These are phyloP conservation scores for Scolopax mira DNA, from an alignment of 2,113 vertebrate species.

Conservation along the genomic window DNA sequence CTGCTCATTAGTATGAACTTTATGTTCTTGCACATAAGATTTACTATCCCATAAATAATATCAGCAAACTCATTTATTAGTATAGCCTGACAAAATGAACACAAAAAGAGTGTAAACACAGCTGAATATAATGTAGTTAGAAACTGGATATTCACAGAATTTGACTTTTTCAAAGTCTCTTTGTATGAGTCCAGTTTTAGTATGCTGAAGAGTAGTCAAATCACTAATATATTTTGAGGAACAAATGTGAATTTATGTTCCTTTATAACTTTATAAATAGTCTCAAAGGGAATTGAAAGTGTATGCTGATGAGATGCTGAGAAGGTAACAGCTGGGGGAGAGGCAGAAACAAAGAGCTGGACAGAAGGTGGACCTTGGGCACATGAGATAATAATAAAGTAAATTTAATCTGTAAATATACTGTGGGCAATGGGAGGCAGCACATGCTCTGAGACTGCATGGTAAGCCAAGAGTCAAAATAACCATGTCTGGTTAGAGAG, in stretches of 20 bases:
- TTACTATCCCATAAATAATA: slow-evolving; percentile 62
- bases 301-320: slow-evolving; percentile 12
- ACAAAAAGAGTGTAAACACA: slow-evolving; percentile 4
- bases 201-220: neutral
- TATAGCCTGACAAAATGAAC: slow-evolving; percentile 46
- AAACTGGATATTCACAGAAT: slow-evolving; percentile 3
- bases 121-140: slow-evolving; percentile 5
- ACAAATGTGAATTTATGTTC: slow-evolving; percentile 9
- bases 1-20: slow-evolving; percentile 62
- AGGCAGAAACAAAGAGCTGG: slow-evolving; percentile 26
- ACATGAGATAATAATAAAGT: slow-evolving; percentile 1
- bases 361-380: neutral
- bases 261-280: neutral
- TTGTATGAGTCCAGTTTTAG: neutral
- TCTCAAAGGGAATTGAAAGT: slow-evolving; percentile 12
- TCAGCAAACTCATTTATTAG: slow-evolving; percentile 61
- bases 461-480: neutral
- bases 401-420: neutral
- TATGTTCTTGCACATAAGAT: slow-evolving; percentile 54
- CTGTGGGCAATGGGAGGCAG: neutral
- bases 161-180: slow-evolving; percentile 22
- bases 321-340: slow-evolving; percentile 22
- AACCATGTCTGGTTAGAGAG: neutral
- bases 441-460: neutral
- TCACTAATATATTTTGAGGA: neutral